Conservation (phyloP, 53 echinoderm and acorn worm species). For the Luidia sarsii region DNA sequence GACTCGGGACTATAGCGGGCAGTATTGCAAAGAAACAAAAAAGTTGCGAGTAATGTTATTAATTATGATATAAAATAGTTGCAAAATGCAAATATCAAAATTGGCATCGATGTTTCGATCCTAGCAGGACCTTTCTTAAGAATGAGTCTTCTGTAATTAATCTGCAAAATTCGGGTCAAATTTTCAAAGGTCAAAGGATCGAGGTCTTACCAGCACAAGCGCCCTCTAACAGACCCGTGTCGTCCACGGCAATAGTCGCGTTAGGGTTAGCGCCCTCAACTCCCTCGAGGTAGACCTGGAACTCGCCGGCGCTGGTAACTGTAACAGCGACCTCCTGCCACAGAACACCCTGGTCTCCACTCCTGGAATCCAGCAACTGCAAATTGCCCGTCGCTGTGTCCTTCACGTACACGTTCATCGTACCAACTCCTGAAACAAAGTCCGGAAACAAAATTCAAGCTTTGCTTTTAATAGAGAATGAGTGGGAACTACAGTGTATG, state of each 20-base stretch:
- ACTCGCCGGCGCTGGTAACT: slow-evolving; percentile 23
- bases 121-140: too few species aligned
- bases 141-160: too few species aligned
- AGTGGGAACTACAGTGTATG: too few species aligned
- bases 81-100: too few species aligned
- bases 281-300: slow-evolving; percentile 57
- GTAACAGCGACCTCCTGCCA: slow-evolving; percentile 41
- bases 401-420: slow-evolving; percentile 66
- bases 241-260: slow-evolving; percentile 61
- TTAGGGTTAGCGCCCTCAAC: slow-evolving; percentile 32
- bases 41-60: too few species aligned
- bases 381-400: slow-evolving; percentile 8
- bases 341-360: slow-evolving; percentile 38
- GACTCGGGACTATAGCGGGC: too few species aligned
- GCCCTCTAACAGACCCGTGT: slow-evolving; percentile 21
- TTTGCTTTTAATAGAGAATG: too few species aligned
- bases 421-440: slow-evolving; percentile 60
- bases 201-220: slow-evolving; percentile 45
- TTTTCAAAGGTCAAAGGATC: too few species aligned
- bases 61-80: too few species aligned
- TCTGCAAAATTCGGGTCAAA: too few species aligned
- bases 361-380: background rate
- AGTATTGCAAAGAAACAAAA: too few species aligned
- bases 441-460: background rate
- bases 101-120: too few species aligned